Conservation (phyloP, 2,888 invertebrate genomes). For the Ceratothoa steindachneri region DNA sequence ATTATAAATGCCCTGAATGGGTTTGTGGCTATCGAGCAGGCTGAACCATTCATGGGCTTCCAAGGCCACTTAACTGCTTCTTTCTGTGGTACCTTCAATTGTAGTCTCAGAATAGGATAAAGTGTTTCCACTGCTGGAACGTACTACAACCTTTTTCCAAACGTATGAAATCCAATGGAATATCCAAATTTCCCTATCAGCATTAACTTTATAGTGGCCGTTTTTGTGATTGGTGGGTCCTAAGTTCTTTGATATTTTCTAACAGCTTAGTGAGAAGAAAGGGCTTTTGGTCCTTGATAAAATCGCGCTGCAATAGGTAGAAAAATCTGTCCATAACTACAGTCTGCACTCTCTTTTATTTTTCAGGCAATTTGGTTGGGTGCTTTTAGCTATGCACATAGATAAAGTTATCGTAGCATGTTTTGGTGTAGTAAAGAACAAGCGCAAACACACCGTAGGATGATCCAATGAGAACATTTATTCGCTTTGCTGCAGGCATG, state of each 20-base stretch:
- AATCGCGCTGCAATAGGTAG: slow-evolving; percentile 1
- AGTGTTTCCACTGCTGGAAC: neutral
- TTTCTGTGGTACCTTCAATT: neutral
- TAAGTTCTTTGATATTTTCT: slow-evolving; percentile 17
- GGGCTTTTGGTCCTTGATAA: slow-evolving; percentile 19
- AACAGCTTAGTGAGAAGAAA: slow-evolving; percentile 16
- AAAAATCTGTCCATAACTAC: slow-evolving; percentile 20
- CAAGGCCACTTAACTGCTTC: neutral
- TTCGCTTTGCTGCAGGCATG: slow-evolving; percentile 9
- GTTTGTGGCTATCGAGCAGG: neutral
- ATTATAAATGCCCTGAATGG: neutral
- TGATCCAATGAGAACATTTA: neutral
- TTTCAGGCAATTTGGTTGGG: neutral
- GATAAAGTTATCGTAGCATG: slow-evolving; percentile 7
- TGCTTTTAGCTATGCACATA: neutral
- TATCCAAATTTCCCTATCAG: neutral
- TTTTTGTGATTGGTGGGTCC: neutral
- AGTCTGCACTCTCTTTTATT: neutral
- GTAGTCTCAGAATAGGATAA: neutral
- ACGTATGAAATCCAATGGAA: neutral
- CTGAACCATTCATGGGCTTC: neutral
- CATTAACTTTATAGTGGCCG: neutral
- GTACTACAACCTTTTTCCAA: slow-evolving; percentile 4
- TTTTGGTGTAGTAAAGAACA: slow-evolving; percentile 12
- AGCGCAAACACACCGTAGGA: slow-evolving; percentile 11